Evolutionary conservation across 2,113 vertebrate genomes (phyloP).

Genomic region (Pedionomus torquatus): DNA sequence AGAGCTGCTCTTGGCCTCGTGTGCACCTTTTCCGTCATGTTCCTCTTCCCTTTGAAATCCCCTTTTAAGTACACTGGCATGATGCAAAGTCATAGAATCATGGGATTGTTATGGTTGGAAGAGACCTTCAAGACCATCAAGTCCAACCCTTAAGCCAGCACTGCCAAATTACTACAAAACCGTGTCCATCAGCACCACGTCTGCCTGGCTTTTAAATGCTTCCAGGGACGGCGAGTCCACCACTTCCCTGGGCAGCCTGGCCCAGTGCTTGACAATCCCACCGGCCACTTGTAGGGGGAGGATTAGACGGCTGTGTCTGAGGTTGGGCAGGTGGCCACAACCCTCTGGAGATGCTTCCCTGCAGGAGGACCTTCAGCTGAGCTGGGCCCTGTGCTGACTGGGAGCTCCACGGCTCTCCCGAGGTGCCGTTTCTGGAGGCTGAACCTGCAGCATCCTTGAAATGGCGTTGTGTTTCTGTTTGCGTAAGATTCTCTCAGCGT

Average conservation of each 20-base stretch:
- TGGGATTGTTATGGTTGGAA: not conserved
- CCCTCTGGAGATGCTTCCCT: not conserved
- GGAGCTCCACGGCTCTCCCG: too few relatives aligned
- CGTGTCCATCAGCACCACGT: not conserved
- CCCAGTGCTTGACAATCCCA: not conserved
- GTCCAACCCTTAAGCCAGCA: not conserved
- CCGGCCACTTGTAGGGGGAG: not conserved
- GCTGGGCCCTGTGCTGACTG: fast-evolving
- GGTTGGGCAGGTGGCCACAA: not conserved
- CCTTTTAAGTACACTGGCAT: not conserved
- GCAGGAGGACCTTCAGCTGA: not conserved
- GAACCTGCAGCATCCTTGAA: not conserved
- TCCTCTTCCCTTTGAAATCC: not conserved
- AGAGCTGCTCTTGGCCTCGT: not conserved
- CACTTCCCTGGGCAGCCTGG: not conserved
- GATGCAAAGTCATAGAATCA: not conserved
- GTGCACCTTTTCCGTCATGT: not conserved
- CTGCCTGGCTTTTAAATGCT: not conserved
- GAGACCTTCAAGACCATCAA: not conserved
- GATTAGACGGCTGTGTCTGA: fast-evolving
- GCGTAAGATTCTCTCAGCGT: not conserved
- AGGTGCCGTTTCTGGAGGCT: not conserved
- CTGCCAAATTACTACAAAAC: not conserved
- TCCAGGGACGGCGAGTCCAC: not conserved
- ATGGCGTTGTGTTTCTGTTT: not conserved